A percentile compares a stretch with the other conserved stretches of the same genome.
Conservation (phyloP, 1,140 invertebrate species). For the Bombus pascuorum region DNA sequence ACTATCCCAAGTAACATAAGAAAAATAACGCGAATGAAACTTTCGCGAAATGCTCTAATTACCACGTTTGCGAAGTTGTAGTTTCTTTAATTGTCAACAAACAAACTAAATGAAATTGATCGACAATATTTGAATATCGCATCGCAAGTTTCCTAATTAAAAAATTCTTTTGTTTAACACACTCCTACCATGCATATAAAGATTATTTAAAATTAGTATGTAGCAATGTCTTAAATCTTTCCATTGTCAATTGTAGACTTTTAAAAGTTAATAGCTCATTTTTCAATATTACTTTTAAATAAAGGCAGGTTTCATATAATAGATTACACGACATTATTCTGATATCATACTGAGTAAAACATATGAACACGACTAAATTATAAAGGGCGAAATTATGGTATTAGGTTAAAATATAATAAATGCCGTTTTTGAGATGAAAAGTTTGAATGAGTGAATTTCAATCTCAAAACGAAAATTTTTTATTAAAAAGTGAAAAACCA, state of each 20-base stretch:
- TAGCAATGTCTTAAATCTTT: background rate
- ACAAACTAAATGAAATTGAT: background rate
- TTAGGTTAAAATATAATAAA: background rate
- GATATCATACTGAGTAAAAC: background rate
- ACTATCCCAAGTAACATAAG: background rate
- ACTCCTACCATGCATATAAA: background rate
- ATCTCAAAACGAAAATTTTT: background rate
- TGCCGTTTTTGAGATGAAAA: background rate
- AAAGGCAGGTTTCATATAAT: background rate
- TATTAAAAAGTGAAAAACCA: background rate
- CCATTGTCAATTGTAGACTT: background rate
- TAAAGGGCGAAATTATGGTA: background rate
- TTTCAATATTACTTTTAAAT: background rate
- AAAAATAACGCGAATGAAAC: background rate
- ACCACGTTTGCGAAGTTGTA: background rate
- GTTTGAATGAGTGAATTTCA: background rate
- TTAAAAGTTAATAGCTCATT: background rate
- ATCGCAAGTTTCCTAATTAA: background rate
- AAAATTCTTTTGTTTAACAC: background rate
- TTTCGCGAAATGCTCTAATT: slow-evolving; percentile 2
- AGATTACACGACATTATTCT: background rate
- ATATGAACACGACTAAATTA: background rate
- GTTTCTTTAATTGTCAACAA: background rate
- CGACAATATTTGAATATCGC: background rate
- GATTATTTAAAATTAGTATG: background rate